Conservation (phyloP, 2,888 invertebrate genomes). For the Oasisia sp. region DNA sequence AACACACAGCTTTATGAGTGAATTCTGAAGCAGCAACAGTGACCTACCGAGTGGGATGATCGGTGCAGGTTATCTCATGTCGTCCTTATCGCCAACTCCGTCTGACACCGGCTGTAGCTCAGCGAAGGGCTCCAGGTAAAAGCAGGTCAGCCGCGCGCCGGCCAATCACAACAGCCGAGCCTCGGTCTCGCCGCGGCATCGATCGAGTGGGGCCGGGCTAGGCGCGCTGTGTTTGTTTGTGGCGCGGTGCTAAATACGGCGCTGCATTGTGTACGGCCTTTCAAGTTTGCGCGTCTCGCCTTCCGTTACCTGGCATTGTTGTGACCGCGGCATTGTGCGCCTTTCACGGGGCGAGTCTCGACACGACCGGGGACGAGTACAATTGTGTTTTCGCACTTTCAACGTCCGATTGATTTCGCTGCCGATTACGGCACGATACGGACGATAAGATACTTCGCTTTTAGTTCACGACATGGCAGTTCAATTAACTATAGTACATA, state of each 20-base stretch:
- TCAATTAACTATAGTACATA: too few species aligned
- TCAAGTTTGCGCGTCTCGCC: neutral
- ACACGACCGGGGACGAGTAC: neutral
- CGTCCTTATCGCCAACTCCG: neutral
- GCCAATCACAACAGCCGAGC: neutral
- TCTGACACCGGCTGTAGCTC: neutral
- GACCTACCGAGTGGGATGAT: conserved; percentile 1
- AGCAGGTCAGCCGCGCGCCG: neutral
- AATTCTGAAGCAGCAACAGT: neutral
- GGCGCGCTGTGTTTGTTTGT: neutral
- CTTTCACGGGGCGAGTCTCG: neutral
- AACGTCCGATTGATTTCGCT: neutral
- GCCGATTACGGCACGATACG: neutral
- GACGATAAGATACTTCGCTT: neutral
- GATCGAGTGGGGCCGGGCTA: neutral
- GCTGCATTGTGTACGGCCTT: neutral
- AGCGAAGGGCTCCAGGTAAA: neutral
- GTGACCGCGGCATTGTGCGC: neutral
- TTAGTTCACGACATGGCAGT: too few species aligned
- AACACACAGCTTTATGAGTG: neutral
- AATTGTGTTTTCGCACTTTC: conserved; percentile 1
- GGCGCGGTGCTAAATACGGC: neutral
- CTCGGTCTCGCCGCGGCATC: neutral
- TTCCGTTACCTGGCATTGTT: neutral
- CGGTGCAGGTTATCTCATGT: neutral